Conservation (phyloP, 2,113 vertebrate genomes). For the Nyctibius bracteatus region DNA sequence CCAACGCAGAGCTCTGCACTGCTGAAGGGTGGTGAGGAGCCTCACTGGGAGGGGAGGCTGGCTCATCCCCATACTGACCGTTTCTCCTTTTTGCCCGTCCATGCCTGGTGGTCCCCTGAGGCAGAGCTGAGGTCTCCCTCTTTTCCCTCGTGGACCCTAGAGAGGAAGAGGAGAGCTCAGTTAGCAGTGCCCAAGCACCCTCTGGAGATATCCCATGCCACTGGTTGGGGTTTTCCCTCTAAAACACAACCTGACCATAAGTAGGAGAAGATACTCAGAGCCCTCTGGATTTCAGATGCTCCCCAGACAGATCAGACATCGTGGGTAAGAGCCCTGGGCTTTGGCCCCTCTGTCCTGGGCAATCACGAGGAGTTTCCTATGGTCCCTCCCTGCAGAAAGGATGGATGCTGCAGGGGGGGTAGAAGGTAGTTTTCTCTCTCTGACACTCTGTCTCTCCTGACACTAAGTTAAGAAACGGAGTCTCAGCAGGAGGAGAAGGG, state of each 20-base stretch:
- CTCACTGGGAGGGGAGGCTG: fast-evolving
- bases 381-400: not conserved
- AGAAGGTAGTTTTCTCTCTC: not conserved
- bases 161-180: not conserved
- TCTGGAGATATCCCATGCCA: not conserved
- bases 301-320: not conserved
- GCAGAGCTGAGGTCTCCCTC: constrained; percentile 76
- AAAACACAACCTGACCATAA: not conserved
- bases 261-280: not conserved
- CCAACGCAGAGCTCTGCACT: not conserved
- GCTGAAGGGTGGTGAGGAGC: not conserved
- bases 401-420: not conserved
- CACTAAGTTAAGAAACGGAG: not conserved
- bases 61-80: constrained; percentile 60
- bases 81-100: constrained; percentile 74
- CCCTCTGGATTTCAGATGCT: not conserved
- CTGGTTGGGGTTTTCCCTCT: fast-evolving
- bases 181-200: not conserved
- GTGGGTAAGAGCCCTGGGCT: not conserved
- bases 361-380: not conserved
- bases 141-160: constrained; percentile 80
- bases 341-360: not conserved
- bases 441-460: not conserved
- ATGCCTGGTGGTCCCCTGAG: constrained; percentile 68
- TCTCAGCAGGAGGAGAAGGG: not conserved